A percentile compares a stretch with the other conserved stretches of the same genome.
These are phyloP conservation scores for Rhagologus leucostigma DNA, from an alignment of 2,113 vertebrate genomes.

Conservation along the genomic window DNA sequence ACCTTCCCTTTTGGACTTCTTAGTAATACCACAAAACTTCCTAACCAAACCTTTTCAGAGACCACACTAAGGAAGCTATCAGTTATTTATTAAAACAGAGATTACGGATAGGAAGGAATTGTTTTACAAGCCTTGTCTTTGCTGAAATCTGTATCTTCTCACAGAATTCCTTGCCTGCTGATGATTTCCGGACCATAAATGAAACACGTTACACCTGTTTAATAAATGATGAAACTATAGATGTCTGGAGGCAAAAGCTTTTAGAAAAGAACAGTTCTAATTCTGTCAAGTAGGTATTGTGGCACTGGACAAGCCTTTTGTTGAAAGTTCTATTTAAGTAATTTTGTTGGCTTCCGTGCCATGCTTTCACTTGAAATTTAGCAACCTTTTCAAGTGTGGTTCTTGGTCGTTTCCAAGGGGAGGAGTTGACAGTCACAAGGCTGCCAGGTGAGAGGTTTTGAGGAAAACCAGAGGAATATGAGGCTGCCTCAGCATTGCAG, in stretches of 20 bases:
- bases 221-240: slow-evolving; percentile 89
- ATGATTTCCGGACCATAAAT: slow-evolving; percentile 90
- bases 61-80: background rate
- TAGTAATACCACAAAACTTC: background rate
- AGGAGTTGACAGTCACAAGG: background rate
- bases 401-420: background rate
- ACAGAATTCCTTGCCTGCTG: slow-evolving; percentile 80
- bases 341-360: slow-evolving; percentile 28
- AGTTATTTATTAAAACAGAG: background rate
- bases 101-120: background rate
- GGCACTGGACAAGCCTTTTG: slow-evolving; percentile 41
- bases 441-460: slow-evolving; percentile 4
- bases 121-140: slow-evolving; percentile 39
- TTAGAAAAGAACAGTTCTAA: slow-evolving; percentile 84
- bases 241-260: slow-evolving; percentile 89
- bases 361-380: slow-evolving; percentile 23
- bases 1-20: background rate
- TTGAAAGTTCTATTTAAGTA: slow-evolving; percentile 8
- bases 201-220: slow-evolving; percentile 82
- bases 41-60: background rate
- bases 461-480: background rate
- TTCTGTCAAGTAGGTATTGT: slow-evolving; percentile 85
- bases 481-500: background rate
- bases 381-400: slow-evolving; percentile 25
- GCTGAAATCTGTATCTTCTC: slow-evolving; percentile 61